Evolutionary conservation across 1,140 invertebrate species (phyloP).

Genomic region (Megathymus violae): DNA sequence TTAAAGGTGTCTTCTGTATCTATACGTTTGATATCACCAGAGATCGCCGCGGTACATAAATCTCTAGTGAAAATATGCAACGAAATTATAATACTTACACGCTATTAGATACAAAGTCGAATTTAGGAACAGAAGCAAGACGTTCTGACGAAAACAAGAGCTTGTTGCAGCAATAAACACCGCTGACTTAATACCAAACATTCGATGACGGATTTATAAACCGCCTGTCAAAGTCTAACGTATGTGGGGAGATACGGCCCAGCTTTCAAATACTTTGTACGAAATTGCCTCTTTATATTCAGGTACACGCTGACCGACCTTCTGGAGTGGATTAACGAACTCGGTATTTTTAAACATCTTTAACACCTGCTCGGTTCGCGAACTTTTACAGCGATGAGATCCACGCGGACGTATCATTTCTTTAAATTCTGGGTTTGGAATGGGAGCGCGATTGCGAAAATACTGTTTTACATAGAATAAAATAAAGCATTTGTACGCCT

Average conservation of each 20-base stretch:
- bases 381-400: constrained; percentile 41
- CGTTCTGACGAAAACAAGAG: constrained; percentile 14
- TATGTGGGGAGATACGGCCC: too few relatives aligned
- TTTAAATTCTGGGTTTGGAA: too few relatives aligned
- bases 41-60: too few relatives aligned
- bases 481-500: too few relatives aligned
- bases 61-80: too few relatives aligned
- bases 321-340: constrained; percentile 65
- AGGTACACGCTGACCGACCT: constrained; percentile 49
- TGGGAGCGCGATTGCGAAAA: too few relatives aligned
- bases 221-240: constrained; percentile 45
- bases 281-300: constrained; percentile 40
- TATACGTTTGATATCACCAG: too few relatives aligned
- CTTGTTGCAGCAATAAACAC: constrained; percentile 42
- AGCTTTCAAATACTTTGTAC: constrained; percentile 43
- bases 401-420: too few relatives aligned
- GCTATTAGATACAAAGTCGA: neutral
- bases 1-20: too few relatives aligned
- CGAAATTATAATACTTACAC: too few relatives aligned
- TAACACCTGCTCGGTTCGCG: constrained; percentile 57
- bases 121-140: neutral
- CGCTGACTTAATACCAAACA: constrained; percentile 65
- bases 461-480: too few relatives aligned
- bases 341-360: constrained; percentile 67
- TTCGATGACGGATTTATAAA: constrained; percentile 66